Evolutionary conservation across 2,888 invertebrate species (phyloP), one percentile per base, ranked within the genome.

Genomic region (Neuroscelio doddi): DNA sequence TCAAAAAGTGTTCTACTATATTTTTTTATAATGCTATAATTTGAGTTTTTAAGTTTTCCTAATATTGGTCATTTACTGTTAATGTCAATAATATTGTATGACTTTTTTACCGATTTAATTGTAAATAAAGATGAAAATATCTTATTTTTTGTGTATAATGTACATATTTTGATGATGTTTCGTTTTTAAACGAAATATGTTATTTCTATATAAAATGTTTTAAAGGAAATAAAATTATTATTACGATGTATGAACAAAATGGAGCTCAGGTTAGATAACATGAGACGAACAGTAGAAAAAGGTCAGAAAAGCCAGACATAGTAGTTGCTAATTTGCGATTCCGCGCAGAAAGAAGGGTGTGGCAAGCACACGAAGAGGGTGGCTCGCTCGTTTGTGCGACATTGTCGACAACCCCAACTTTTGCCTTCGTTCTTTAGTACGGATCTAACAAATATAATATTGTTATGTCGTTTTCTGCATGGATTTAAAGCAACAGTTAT

Each of bases 381-480:
- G 72, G 73, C 71, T 70, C 69, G 76, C 76, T 79, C 79, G 79
- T 80, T 80, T 80, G 77, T 66, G 75, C 75, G 78, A 78, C 78
- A 79, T 79, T 80, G 80, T 80, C 78, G 78, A 46, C 76, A 72
- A 72, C 77, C 76, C 74, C 70, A 68, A 58, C 61, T 32, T 53
- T 15, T 44, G 30, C 8, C 30, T 30, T 24, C 12, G 41, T 26
- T 41, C 26, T 41, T 41, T 8, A 17, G 38, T 17, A 16, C 14
- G 16, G 38, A 16, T 38, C 26, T 24, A 24, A 24, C 24, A 24
- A 9, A 10, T 24, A 12, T 12, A 24, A 41, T 26, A 26, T 12
- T 24, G 24, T 41, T 10, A 12, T 24, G 12, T 41, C 16, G 41
- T 41, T 38, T 34, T 36, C 16, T n/a, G 17, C 17, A 17, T 16